Evolutionary conservation across 1,140 invertebrate genomes (phyloP).

Genomic region (Meloidogyne floridensis): DNA sequence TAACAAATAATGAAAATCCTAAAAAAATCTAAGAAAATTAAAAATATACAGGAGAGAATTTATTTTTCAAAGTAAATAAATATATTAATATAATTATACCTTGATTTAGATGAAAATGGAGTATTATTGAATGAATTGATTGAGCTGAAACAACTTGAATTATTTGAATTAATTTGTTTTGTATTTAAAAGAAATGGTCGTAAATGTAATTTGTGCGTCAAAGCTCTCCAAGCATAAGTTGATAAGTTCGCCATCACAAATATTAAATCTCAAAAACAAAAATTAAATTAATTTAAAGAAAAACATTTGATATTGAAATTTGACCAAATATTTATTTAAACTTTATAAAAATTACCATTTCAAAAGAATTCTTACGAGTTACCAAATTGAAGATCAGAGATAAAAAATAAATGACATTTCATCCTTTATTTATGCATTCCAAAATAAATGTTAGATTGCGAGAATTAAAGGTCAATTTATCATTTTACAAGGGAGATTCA

Average conservation of each 20-base stretch:
- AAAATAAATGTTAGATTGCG: not conserved
- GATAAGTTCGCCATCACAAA: not conserved
- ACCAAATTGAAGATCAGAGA: too few relatives aligned
- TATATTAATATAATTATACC: not conserved
- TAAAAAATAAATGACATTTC: too few relatives aligned
- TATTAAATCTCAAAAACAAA: not conserved
- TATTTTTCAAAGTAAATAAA: too few relatives aligned
- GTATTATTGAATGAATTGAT: not conserved
- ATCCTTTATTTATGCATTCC: not conserved
- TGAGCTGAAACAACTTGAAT: not conserved
- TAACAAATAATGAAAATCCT: too few relatives aligned
- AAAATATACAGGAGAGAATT: too few relatives aligned
- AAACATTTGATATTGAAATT: too few relatives aligned
- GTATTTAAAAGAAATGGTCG: not conserved
- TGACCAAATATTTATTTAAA: too few relatives aligned
- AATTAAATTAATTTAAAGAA: too few relatives aligned
- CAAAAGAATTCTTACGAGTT: too few relatives aligned
- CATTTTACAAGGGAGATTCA: too few relatives aligned
- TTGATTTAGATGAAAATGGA: not conserved
- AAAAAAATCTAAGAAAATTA: too few relatives aligned
- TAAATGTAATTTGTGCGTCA: not conserved
- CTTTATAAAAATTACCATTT: too few relatives aligned
- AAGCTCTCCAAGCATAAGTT: not conserved
- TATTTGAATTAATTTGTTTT: not conserved
- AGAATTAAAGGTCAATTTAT: constrained; percentile 4